Percentiles rank a stretch among this genome's conserved stretches.
These are phyloP conservation scores for Cepphus grylle DNA, from an alignment of 2,113 vertebrate species.

Conservation along the genomic window DNA sequence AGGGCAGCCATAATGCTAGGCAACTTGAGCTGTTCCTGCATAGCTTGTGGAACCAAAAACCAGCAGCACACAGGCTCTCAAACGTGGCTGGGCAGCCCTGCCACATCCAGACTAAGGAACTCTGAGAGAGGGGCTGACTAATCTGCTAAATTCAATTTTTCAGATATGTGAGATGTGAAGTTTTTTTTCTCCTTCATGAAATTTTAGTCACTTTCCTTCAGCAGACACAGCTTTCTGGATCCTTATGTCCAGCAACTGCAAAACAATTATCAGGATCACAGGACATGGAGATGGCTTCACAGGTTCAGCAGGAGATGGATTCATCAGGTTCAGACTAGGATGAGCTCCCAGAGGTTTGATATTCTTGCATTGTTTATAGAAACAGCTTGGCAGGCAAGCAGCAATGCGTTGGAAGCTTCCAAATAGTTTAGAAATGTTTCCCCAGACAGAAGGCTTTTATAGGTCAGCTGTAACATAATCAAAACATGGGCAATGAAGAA, in stretches of 20 bases:
- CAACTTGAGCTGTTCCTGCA: background rate
- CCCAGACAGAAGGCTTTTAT: background rate
- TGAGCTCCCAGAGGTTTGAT: background rate
- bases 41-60: background rate
- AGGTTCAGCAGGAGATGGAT: background rate
- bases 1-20: background rate
- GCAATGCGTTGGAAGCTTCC: background rate
- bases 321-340: background rate
- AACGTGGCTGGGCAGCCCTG: accelerated
- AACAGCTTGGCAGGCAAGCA: background rate
- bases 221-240: background rate
- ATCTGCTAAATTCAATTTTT: background rate
- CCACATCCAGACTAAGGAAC: background rate
- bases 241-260: background rate
- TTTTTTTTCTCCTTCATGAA: background rate
- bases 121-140: background rate
- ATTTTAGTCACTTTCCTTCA: background rate
- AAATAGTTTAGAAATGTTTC: background rate
- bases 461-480: background rate
- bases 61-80: too few relatives aligned
- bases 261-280: background rate
- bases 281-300: background rate
- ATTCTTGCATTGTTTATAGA: background rate
- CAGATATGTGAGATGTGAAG: background rate
- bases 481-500: background rate